These are phyloP conservation scores for Paratrypauchen microcephalus DNA, from an alignment of 2,797 vertebrate species.

Conservation along the genomic window DNA sequence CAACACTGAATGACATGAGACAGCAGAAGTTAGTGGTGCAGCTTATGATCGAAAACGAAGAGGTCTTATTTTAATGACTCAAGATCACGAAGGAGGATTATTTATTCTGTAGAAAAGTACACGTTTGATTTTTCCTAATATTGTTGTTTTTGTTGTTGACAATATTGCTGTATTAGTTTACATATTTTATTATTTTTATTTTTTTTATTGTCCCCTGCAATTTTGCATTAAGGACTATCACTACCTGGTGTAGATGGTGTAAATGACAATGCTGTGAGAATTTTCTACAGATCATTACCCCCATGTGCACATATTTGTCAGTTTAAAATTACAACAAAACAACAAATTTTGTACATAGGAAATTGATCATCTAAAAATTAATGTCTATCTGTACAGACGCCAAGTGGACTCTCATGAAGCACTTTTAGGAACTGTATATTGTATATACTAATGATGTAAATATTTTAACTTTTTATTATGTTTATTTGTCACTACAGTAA, in stretches of 20 bases:
- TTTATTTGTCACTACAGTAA: conserved; percentile 63
- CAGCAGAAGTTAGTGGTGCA: conserved; percentile 96
- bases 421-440: conserved; percentile 74
- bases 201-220: conserved; percentile 40
- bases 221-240: conserved; percentile 44
- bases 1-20: conserved; percentile 95
- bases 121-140: conserved; percentile 76
- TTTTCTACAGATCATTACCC: conserved; percentile 57
- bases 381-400: conserved; percentile 41
- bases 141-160: conserved; percentile 68
- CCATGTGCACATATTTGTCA: conserved; percentile 35
- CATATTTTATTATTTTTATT: conserved; percentile 50
- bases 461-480: conserved; percentile 73
- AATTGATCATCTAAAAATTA: conserved; percentile 51
- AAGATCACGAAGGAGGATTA: conserved; percentile 58
- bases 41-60: conserved; percentile 97
- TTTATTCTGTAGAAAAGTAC: conserved; percentile 71
- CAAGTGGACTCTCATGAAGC: conserved; percentile 69
- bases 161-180: conserved; percentile 53
- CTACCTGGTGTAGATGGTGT: conserved; percentile 71
- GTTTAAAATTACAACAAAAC: conserved; percentile 29
- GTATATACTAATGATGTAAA: conserved; percentile 76
- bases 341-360: conserved; percentile 39
- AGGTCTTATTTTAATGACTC: conserved; percentile 89
- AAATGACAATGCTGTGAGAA: conserved; percentile 41